Base-by-base conservation (phyloP, 1,140 invertebrate genomes). In the Aethina tumida region DNA sequence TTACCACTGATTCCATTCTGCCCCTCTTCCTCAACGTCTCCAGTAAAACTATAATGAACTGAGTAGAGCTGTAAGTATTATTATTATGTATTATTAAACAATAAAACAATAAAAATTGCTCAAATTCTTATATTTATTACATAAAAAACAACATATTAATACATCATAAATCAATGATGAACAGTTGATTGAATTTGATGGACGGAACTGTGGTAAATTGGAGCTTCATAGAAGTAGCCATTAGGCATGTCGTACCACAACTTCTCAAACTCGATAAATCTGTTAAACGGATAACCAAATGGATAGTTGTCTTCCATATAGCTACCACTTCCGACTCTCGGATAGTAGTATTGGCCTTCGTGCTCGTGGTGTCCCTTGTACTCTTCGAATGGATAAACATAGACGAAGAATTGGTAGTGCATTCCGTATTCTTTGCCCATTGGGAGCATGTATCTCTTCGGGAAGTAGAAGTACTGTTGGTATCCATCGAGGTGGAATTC, bases 391-490 rank as follows among this genome's bases (percentile, higher is more conserved):
- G 73, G 71, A 42, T 69, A 73, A 9, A 79, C 71, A 38, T 75
- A 68, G 5, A 81, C 72, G 60, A 70, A 79, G 36, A 84, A 57
- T 44, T 76, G 70, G 64, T 69, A 79, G 19, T 69, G 57, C 54
- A 70, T 66, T 45, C 82, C 81, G 37, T 69, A 72, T 41, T 66
- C 63, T 36, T 64, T 73, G 49, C 81, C 82, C 49, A 70, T 76
- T 15, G 81, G 81, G 40, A 85, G 51, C 39, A 81, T 64, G 35
- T 38, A 52, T 35, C 51, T 49, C 17, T 35, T 5, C 2, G 50
- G 50, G 33, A 48, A 50, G 9, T 32, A 30, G 41, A 66, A 73
- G 27, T 65, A 60, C 8, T 64, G 59, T 43, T 70, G 63, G 6
- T 61, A 63, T 56, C 65, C 66, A 41, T 71, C 64, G 15, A 65